phyloP scores from a whole-genome alignment of 2,113 vertebrate genomes.

The Tyto alba region DNA sequence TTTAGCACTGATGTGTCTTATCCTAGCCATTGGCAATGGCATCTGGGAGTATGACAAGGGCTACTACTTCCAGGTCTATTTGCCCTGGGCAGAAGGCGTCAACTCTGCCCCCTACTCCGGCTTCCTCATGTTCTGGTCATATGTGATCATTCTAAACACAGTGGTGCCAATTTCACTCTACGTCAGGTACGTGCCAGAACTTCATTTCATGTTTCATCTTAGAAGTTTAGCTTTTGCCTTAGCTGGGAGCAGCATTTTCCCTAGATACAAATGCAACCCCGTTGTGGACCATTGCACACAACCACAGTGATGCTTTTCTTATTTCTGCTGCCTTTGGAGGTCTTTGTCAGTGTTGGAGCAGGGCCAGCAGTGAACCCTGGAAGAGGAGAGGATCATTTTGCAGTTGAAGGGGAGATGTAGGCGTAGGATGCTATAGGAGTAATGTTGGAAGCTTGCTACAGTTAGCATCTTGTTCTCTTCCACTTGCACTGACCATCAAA shows the following conservation, averaged over 20 bases:
- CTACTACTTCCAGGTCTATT: slow-evolving; percentile 79
- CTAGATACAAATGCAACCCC: background rate
- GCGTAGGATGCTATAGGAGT: background rate
- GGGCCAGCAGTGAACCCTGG: background rate
- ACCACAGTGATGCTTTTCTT: background rate
- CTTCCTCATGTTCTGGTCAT: slow-evolving; percentile 91
- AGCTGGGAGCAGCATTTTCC: background rate
- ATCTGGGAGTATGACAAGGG: slow-evolving; percentile 85
- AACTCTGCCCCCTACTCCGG: slow-evolving; percentile 72
- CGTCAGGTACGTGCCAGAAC: slow-evolving; percentile 77
- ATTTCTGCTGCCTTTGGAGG: background rate
- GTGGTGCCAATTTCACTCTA: slow-evolving; percentile 98
- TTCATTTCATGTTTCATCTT: background rate
- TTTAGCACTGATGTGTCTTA: slow-evolving; percentile 82
- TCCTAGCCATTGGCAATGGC: slow-evolving; percentile 84
- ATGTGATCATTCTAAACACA: slow-evolving; percentile 94
- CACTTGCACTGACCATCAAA: background rate
- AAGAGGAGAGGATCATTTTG: background rate
- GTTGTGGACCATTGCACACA: background rate
- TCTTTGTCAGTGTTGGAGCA: background rate
- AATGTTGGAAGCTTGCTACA: background rate
- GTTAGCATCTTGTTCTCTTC: background rate
- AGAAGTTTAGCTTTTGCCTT: background rate
- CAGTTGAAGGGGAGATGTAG: background rate
- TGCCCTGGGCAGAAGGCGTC: slow-evolving; percentile 76